Evolutionary conservation across 2,888 invertebrate genomes (phyloP), one percentile per base, ranked within the genome.

Genomic region (Bellardia bayeri): DNA sequence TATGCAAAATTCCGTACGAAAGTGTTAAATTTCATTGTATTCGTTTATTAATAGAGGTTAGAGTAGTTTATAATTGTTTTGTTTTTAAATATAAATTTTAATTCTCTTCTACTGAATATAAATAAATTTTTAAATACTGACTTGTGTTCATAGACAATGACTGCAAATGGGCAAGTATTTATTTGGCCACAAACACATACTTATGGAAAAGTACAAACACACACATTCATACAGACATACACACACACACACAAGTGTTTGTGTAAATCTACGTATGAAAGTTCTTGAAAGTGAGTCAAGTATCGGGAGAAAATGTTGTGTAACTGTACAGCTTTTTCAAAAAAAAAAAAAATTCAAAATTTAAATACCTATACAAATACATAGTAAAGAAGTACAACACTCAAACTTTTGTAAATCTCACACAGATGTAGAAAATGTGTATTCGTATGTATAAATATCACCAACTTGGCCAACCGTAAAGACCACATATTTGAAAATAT

Each of bases 401-500:
- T 42, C 23, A 14, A 13, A 74, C 74, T 13, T 1, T 16, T 30
- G 2, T 11, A 9, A 11, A 30, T n/a, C 7, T 33, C 6, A 16
- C 13, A 23, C 14, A 16, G 23, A 66, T 16, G 66, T 6, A 42
- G 16, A 66, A 51, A 14, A 54, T 16, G 7, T 49, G 37, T 45
- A 64, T 16, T 51, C 30, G 45, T 45, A 49, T 66, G 68, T 42
- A 42, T n/a, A 68, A 74, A 80, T 69, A 69, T 85, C 71, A 81
- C 14, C 64, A 74, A 81, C 40, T 76, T 76, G 76, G 71, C 64
- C 81, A 81, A 76, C 81, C 71, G 66, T 69, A 81, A 85, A 81
- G 45, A 58, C 76, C 75, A 85, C 56, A 81, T 64, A 81, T 81
- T 81, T 81, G 58, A 71, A 81, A 81, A 76, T 71, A 64, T 81